Evolutionary conservation across 2,113 vertebrate genomes (phyloP).

Genomic region (Pseudopodoces humilis): DNA sequence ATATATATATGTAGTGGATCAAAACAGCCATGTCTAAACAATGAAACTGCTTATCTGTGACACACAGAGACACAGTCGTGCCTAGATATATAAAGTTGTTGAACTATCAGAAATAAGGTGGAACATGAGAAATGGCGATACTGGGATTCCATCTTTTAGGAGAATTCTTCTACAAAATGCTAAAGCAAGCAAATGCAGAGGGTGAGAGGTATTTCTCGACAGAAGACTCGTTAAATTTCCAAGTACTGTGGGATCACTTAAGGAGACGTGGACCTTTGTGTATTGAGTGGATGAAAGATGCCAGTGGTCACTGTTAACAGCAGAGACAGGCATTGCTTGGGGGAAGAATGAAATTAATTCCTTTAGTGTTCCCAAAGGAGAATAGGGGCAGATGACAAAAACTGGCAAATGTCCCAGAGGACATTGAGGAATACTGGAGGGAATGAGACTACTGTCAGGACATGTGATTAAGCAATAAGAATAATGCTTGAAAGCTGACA

Average conservation of each 20-base stretch:
- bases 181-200: neutral
- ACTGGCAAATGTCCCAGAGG: slow-evolving; percentile 49
- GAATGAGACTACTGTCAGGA: slow-evolving; percentile 4
- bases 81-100: neutral
- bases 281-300: neutral
- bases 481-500: slow-evolving; percentile 3
- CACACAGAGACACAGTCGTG: neutral
- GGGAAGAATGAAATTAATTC: slow-evolving; percentile 49
- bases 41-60: neutral
- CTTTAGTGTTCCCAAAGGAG: slow-evolving; percentile 40
- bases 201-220: neutral
- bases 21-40: neutral
- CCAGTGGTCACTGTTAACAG: neutral
- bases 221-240: neutral
- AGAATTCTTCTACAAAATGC: neutral
- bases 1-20: neutral
- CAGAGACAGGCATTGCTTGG: slow-evolving; percentile 3
- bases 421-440: slow-evolving; percentile 20
- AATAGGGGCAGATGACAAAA: slow-evolving; percentile 56
- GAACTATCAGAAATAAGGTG: neutral
- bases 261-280: neutral
- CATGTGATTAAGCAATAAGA: slow-evolving; percentile 32
- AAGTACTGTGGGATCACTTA: neutral
- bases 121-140: neutral
- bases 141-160: neutral